Evolutionary conservation across 2,113 vertebrate genomes (phyloP).

Genomic region (Rousettus leschenaultii): DNA sequence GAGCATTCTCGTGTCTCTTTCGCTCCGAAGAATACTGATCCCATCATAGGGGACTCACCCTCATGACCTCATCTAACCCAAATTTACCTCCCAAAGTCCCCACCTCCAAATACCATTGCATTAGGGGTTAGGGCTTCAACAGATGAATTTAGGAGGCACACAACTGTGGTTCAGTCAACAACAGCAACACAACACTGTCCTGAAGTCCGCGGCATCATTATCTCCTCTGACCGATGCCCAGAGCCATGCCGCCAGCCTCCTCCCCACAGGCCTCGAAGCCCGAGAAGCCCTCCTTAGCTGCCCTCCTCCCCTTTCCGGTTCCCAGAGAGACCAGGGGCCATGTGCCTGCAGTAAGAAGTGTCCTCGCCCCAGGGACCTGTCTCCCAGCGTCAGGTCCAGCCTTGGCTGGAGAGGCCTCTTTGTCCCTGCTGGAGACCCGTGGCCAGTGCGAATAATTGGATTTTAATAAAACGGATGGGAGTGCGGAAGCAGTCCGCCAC

Average conservation of each 20-base stretch:
- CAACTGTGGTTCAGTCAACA: not conserved
- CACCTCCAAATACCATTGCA: not conserved
- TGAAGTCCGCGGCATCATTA: rapidly evolving
- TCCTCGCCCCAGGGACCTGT: not conserved
- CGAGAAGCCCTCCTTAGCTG: not conserved
- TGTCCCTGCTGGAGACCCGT: slow-evolving; percentile 10
- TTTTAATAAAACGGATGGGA: slow-evolving; percentile 46
- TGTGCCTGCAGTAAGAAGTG: not conserved
- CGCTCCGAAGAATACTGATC: not conserved
- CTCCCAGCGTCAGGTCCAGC: not conserved
- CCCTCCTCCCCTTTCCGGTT: not conserved
- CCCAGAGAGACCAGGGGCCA: rapidly evolving
- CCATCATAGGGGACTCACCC: not conserved
- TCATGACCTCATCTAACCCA: not conserved
- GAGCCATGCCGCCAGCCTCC: rapidly evolving
- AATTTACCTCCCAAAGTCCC: not conserved
- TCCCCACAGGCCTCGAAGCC: not conserved
- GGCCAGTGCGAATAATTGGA: slow-evolving; percentile 41
- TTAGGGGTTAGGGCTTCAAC: not conserved
- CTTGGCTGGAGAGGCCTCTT: not conserved
- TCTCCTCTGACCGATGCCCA: too few species aligned
- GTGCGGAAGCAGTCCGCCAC: not conserved
- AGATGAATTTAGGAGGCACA: not conserved
- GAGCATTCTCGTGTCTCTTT: not conserved
- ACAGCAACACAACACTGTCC: too few species aligned